Conservation (phyloP, 2,113 vertebrate species). For the Menidia beryllina region DNA sequence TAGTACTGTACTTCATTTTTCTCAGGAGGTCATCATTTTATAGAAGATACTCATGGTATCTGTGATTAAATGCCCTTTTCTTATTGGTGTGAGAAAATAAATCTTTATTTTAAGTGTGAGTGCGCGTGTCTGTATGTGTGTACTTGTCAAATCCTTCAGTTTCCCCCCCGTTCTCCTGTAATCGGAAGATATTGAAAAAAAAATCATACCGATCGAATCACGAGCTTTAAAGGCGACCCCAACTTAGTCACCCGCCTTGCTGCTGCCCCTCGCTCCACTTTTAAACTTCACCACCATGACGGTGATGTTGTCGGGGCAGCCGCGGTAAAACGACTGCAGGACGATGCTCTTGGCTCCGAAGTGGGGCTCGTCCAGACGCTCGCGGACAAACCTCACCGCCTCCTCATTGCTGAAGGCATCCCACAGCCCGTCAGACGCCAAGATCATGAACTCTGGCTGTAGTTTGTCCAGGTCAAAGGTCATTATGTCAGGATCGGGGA, state of each 20-base stretch:
- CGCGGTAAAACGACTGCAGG: slow-evolving; percentile 97
- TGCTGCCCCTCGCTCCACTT: slow-evolving; percentile 80
- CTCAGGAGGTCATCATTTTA: slow-evolving; percentile 12
- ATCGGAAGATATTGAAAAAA: slow-evolving; percentile 11
- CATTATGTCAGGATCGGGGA: slow-evolving; percentile 94
- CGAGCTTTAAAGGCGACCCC: slow-evolving; percentile 1
- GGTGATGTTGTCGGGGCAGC: slow-evolving; percentile 98
- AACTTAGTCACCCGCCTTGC: slow-evolving; percentile 85
- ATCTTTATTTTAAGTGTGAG: slow-evolving; percentile 19
- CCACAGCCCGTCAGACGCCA: slow-evolving; percentile 97
- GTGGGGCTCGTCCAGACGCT: slow-evolving; percentile 96
- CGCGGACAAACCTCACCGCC: slow-evolving; percentile 94
- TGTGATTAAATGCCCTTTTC: slow-evolving; percentile 47
- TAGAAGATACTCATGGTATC: slow-evolving; percentile 21
- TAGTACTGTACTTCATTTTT: slow-evolving; percentile 1
- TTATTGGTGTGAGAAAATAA: slow-evolving; percentile 12
- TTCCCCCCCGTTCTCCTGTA: slow-evolving; percentile 5
- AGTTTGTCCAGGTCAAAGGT: slow-evolving; percentile 98
- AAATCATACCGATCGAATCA: slow-evolving; percentile 25
- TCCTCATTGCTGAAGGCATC: slow-evolving; percentile 99
- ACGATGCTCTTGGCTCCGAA: slow-evolving; percentile 98
- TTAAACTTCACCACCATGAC: slow-evolving; percentile 99
- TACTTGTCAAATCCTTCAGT: slow-evolving; percentile 6
- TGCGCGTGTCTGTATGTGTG: slow-evolving; percentile 8
- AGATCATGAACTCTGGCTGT: slow-evolving; percentile 98